phyloP scores from a whole-genome alignment of 1,140 invertebrate species.

The Bombus difficillimus region DNA sequence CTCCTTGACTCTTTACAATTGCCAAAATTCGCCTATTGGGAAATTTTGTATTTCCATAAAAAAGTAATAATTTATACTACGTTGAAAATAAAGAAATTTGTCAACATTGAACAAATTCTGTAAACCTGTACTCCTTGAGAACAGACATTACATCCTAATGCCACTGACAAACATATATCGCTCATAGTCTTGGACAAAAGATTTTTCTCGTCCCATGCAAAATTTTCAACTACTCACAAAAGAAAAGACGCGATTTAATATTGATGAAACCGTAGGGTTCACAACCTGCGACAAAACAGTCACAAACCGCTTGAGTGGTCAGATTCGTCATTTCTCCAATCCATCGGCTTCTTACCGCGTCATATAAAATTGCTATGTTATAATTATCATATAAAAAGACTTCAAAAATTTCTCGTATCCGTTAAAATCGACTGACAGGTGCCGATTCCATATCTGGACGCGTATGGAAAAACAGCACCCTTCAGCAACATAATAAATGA shows the following conservation, averaged over 20 bases:
- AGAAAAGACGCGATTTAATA: neutral
- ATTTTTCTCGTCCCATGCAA: slow-evolving; percentile 63
- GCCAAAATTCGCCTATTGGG: slow-evolving; percentile 35
- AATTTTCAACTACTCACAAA: slow-evolving; percentile 67
- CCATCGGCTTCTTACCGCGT: slow-evolving; percentile 63
- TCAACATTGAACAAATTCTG: neutral
- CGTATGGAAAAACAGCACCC: neutral
- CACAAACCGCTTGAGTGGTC: slow-evolving; percentile 68
- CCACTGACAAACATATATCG: slow-evolving; percentile 57
- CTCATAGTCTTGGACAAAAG: slow-evolving; percentile 61
- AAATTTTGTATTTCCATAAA: neutral
- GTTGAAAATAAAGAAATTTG: neutral
- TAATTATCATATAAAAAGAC: neutral
- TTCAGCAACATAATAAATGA: slow-evolving; percentile 27
- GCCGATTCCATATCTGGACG: slow-evolving; percentile 3
- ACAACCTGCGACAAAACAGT: neutral
- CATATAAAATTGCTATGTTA: slow-evolving; percentile 31
- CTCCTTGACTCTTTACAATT: slow-evolving; percentile 58
- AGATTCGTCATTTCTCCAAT: slow-evolving; percentile 69
- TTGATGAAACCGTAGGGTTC: neutral
- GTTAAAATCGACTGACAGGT: slow-evolving; percentile 31
- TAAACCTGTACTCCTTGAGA: slow-evolving; percentile 63
- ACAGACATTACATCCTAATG: slow-evolving; percentile 53
- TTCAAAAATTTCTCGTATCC: slow-evolving; percentile 26
- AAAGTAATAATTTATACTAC: neutral